These are phyloP conservation scores for Drosophila jambulina DNA, from an alignment of 1,140 invertebrate species.

Conservation along the genomic window DNA sequence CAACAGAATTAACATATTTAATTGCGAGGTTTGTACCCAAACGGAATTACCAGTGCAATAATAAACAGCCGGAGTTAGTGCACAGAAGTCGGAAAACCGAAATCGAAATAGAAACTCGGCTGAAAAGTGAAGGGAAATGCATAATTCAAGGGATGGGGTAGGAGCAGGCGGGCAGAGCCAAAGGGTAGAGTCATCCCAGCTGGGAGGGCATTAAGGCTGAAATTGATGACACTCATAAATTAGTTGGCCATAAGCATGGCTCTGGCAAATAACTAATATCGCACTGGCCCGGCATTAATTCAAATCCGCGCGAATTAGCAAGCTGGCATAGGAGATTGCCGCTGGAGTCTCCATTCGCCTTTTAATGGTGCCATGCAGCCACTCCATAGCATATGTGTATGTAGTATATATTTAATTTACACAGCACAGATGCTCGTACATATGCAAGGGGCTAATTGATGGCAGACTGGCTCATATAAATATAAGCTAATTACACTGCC, in stretches of 20 bases:
- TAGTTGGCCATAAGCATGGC: constrained; percentile 22
- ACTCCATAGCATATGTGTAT: neutral
- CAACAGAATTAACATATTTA: constrained; percentile 70
- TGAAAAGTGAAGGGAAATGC: constrained; percentile 38
- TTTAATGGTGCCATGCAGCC: constrained; percentile 3
- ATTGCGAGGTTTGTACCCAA: constrained; percentile 51
- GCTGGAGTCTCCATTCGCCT: neutral
- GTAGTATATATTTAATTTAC: constrained; percentile 7
- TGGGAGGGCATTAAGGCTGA: constrained; percentile 12
- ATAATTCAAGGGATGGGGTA: neutral
- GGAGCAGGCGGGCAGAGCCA: neutral
- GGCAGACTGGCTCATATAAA: constrained; percentile 46
- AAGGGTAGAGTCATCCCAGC: constrained; percentile 22
- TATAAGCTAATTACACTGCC: constrained; percentile 30
- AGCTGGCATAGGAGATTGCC: constrained; percentile 42
- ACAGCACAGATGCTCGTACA: constrained; percentile 14
- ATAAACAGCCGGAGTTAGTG: constrained; percentile 17
- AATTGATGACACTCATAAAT: constrained; percentile 80
- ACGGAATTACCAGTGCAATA: constrained; percentile 59
- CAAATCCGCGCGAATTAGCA: constrained; percentile 23
- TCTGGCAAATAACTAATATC: constrained; percentile 53
- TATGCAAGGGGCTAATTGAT: constrained; percentile 41
- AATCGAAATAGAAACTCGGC: constrained; percentile 18
- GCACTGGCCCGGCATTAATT: constrained; percentile 36
- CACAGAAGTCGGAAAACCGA: constrained; percentile 34